A percentile compares a stretch with the other conserved stretches of the same genome.
phyloP scores from a whole-genome alignment of 2,113 vertebrate species.

The Amphilophus citrinellus region DNA sequence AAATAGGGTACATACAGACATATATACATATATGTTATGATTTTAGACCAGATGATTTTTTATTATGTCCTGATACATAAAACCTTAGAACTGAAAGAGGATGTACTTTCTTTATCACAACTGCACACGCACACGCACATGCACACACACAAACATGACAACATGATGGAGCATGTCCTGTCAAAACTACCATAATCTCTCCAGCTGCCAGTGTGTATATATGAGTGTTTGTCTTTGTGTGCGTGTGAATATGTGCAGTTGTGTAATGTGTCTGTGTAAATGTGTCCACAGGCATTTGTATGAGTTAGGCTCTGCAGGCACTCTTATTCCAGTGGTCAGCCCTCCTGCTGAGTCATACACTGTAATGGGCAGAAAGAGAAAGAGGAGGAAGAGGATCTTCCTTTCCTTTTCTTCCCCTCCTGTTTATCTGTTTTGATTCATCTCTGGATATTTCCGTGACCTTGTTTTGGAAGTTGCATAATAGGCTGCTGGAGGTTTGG shows the following conservation, averaged over 20 bases:
- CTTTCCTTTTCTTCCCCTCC: slow-evolving; percentile 3
- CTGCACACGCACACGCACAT: not conserved
- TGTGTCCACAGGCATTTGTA: slow-evolving; percentile 38
- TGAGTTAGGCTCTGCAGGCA: slow-evolving; percentile 29
- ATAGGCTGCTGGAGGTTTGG: slow-evolving; percentile 60
- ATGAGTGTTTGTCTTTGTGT: not conserved
- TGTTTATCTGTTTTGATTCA: slow-evolving; percentile 46
- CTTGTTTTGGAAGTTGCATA: slow-evolving; percentile 64
- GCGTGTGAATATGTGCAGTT: not conserved
- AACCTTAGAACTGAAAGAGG: not conserved
- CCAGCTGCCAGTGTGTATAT: slow-evolving; percentile 20
- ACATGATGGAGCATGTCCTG: not conserved
- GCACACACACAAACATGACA: not conserved
- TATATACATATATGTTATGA: too few relatives aligned
- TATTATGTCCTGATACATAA: not conserved
- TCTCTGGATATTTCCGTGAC: slow-evolving; percentile 55
- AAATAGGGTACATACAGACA: too few relatives aligned
- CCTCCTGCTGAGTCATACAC: slow-evolving; percentile 49
- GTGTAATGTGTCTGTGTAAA: slow-evolving; percentile 23
- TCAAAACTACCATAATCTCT: slow-evolving; percentile 15
- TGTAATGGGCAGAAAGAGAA: slow-evolving; percentile 13
- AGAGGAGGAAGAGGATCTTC: slow-evolving; percentile 8
- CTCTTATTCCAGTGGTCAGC: slow-evolving; percentile 42
- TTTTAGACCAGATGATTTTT: not conserved
- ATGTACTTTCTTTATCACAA: not conserved